phyloP scores from a whole-genome alignment of 1,140 invertebrate genomes.

The Dreissena rostriformis region DNA sequence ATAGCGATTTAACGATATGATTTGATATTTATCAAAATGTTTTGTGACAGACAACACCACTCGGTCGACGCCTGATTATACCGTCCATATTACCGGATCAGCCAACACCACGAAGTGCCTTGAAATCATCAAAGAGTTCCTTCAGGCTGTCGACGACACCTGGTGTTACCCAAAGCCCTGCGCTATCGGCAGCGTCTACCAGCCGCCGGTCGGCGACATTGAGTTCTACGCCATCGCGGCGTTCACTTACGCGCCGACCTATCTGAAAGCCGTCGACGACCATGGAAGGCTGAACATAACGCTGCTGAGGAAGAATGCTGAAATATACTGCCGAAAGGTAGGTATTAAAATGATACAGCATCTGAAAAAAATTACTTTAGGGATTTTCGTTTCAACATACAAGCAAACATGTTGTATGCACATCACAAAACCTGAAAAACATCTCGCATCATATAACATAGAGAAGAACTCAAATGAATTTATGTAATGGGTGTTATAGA shows the following conservation, averaged over 20 bases:
- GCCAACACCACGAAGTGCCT: slow-evolving; percentile 67
- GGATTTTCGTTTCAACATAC: not conserved
- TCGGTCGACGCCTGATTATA: not conserved
- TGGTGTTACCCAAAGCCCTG: slow-evolving; percentile 77
- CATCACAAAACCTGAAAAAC: not conserved
- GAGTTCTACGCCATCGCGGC: slow-evolving; percentile 74
- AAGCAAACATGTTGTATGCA: not conserved
- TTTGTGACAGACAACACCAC: slow-evolving; percentile 58
- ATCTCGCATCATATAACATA: not conserved
- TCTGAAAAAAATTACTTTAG: not conserved
- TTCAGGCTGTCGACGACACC: slow-evolving; percentile 58
- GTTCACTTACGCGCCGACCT: slow-evolving; percentile 67
- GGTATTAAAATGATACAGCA: too few species aligned
- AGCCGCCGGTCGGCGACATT: slow-evolving; percentile 66
- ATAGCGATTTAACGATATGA: not conserved
- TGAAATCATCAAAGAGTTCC: slow-evolving; percentile 64
- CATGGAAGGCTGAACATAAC: slow-evolving; percentile 61
- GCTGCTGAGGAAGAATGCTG: slow-evolving; percentile 60
- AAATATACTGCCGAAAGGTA: slow-evolving; percentile 67
- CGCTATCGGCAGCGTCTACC: slow-evolving; percentile 73
- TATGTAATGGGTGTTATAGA: too few species aligned
- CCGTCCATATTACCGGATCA: slow-evolving; percentile 58
- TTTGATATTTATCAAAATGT: too few species aligned
- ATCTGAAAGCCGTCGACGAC: slow-evolving; percentile 63
- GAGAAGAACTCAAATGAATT: too few species aligned